Percentiles rank a stretch among this genome's conserved stretches.
Conservation (phyloP, 37 sponge, comb jelly and placozoan species). For the Corticium candelabrum region DNA sequence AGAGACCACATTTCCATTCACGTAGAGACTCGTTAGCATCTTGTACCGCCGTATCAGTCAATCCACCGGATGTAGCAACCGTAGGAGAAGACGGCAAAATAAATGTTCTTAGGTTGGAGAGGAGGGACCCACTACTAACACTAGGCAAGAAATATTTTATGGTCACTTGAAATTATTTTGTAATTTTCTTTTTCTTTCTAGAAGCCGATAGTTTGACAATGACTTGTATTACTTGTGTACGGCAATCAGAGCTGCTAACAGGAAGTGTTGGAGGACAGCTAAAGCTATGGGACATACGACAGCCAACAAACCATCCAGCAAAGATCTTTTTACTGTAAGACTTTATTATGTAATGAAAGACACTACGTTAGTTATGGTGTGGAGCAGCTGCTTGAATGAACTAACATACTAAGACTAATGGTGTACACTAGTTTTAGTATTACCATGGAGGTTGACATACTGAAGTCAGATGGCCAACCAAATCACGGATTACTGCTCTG, state of each 20-base stretch:
- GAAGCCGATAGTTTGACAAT: background rate
- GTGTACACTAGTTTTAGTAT: no score
- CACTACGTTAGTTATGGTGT: no score
- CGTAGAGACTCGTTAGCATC: no score
- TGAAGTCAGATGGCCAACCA: no score
- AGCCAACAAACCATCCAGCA: conserved; percentile 9
- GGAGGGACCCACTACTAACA: background rate
- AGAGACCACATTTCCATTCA: background rate
- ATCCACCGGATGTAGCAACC: conserved; percentile 19
- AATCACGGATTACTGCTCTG: no score
- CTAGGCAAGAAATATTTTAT: no score
- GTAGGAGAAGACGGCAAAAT: conserved; percentile 58
- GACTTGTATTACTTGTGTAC: background rate
- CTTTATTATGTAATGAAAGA: no score
- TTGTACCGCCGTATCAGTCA: conserved; percentile 13
- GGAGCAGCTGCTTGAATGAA: no score
- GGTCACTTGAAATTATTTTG: no score
- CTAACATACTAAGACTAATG: no score
- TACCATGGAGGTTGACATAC: no score
- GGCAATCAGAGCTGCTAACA: conserved; percentile 30
- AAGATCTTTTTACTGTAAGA: background rate
- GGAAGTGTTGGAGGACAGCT: conserved; percentile 50
- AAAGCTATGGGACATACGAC: conserved; percentile 50
- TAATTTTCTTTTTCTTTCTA: no score
- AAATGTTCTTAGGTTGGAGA: conserved; percentile 12